Evolutionary conservation across 2,113 vertebrate species (phyloP).

Genomic region (Caloenas nicobarica): DNA sequence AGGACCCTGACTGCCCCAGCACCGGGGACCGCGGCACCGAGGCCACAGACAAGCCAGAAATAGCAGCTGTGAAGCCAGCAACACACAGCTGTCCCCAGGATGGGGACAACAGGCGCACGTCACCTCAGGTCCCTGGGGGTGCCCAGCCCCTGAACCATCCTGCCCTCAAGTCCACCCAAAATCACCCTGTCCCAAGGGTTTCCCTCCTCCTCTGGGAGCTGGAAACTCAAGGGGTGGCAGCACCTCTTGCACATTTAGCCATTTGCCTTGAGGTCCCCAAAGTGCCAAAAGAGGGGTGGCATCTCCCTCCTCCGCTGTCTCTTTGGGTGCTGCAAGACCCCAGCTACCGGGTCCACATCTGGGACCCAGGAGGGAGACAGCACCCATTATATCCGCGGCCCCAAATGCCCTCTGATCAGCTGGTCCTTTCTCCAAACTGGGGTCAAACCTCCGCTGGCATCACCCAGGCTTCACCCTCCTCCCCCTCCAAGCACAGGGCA

Average conservation of each 20-base stretch:
- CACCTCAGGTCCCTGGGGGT: background rate
- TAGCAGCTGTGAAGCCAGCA: background rate
- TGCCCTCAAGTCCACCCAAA: background rate
- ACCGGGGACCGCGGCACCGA: background rate
- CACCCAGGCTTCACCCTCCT: background rate
- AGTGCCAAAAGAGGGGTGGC: background rate
- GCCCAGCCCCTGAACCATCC: background rate
- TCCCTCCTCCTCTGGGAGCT: accelerated
- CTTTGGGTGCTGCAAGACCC: background rate
- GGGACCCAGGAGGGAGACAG: background rate
- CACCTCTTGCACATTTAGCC: accelerated
- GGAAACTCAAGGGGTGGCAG: background rate
- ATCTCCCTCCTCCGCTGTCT: background rate
- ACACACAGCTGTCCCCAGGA: background rate
- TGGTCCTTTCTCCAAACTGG: background rate
- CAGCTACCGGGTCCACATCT: accelerated
- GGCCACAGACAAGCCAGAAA: background rate
- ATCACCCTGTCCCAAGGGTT: accelerated
- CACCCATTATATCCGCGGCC: accelerated
- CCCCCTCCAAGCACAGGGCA: background rate
- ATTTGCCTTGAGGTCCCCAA: background rate
- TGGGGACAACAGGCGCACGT: background rate
- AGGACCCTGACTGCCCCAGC: background rate
- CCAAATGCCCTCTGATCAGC: background rate
- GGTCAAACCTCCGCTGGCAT: background rate